phyloP scores from a whole-genome alignment of 1,140 invertebrate species.

The Chironomus striatipennis region DNA sequence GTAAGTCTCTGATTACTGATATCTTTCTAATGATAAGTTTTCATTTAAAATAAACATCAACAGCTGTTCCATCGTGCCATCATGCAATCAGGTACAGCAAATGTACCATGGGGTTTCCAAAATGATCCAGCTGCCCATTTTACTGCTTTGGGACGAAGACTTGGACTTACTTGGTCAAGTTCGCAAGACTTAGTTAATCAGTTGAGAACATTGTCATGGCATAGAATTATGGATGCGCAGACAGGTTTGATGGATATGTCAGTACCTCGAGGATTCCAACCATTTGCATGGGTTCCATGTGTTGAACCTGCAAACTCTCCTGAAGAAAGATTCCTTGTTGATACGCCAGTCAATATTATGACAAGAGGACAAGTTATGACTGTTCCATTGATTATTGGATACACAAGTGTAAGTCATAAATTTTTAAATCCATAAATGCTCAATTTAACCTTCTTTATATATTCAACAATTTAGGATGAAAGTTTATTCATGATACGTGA shows the following conservation, averaged over 20 bases:
- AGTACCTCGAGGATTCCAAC: neutral
- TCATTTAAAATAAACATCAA: neutral
- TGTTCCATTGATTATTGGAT: slow-evolving; percentile 28
- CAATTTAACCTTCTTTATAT: neutral
- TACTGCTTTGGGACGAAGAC: slow-evolving; percentile 37
- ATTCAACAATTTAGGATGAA: slow-evolving; percentile 22
- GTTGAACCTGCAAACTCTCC: neutral
- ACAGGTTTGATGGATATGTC: neutral
- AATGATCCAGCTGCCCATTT: slow-evolving; percentile 38
- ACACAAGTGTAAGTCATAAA: neutral
- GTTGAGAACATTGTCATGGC: slow-evolving; percentile 37
- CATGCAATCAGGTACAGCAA: slow-evolving; percentile 54
- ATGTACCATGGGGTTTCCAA: slow-evolving; percentile 49
- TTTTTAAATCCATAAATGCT: neutral
- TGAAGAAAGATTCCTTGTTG: slow-evolving; percentile 25
- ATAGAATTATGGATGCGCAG: slow-evolving; percentile 28
- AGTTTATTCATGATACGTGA: slow-evolving; percentile 16
- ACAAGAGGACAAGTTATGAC: slow-evolving; percentile 26
- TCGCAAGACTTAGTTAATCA: slow-evolving; percentile 32
- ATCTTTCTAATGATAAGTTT: neutral
- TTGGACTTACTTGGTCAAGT: slow-evolving; percentile 14
- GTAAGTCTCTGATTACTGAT: neutral
- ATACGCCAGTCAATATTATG: slow-evolving; percentile 27
- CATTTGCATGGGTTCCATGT: slow-evolving; percentile 17
- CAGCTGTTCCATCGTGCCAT: slow-evolving; percentile 53